A percentile compares a stretch with the other conserved stretches of the same genome.
phyloP scores from a whole-genome alignment of 2,888 invertebrate genomes.

The Gryllus longicercus region DNA sequence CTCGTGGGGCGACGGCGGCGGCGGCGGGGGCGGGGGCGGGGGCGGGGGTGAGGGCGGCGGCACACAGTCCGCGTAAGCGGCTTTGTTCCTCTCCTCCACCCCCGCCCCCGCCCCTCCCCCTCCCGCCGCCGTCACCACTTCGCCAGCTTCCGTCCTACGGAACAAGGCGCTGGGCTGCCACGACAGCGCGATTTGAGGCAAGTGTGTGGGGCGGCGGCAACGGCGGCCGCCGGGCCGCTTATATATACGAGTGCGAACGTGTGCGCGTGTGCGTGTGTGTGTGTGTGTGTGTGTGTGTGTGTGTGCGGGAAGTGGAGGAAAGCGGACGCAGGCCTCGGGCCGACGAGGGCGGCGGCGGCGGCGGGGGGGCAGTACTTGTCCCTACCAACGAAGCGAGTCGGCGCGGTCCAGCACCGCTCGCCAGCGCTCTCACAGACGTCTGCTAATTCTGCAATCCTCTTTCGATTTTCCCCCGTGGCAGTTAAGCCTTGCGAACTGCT shows the following conservation, averaged over 20 bases:
- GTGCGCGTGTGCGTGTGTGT: too few relatives aligned
- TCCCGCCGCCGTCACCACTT: neutral
- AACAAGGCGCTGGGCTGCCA: neutral
- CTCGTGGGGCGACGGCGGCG: neutral
- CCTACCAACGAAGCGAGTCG: too few relatives aligned
- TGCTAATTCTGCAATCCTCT: slow-evolving; percentile 30
- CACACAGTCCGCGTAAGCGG: neutral
- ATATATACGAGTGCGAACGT: too few relatives aligned
- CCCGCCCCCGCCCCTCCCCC: neutral
- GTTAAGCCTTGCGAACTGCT: slow-evolving; percentile 17
- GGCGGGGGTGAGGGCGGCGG: neutral
- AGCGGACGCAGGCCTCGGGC: too few relatives aligned
- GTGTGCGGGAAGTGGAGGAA: too few relatives aligned
- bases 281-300: too few relatives aligned
- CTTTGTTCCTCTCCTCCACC: neutral
- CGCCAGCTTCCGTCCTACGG: neutral
- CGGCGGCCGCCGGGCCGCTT: too few relatives aligned
- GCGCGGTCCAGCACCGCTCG: too few relatives aligned
- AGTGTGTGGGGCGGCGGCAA: too few relatives aligned
- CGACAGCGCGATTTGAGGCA: slow-evolving; percentile 7
- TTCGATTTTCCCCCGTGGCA: slow-evolving; percentile 22
- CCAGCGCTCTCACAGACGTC: neutral
- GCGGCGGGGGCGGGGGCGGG: neutral
- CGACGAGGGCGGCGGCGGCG: too few relatives aligned
- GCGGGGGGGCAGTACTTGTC: too few relatives aligned